Conservation (phyloP, 2,888 invertebrate species). For the Melanostoma scalare region DNA sequence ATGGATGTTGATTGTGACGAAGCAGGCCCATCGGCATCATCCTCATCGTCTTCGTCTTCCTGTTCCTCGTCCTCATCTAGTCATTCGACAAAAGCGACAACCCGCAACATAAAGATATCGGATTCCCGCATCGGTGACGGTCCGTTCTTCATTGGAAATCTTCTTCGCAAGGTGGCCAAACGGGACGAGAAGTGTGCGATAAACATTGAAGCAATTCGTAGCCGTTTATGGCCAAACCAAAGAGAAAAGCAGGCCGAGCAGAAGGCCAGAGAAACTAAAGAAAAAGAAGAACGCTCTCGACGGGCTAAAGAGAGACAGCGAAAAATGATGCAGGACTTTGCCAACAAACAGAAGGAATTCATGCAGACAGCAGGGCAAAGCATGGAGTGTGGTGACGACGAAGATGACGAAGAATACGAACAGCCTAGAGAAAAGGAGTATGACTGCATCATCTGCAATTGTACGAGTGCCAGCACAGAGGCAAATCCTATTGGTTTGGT, state of each 20-base stretch:
- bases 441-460: slow-evolving; percentile 98
- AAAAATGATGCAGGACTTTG: slow-evolving; percentile 96
- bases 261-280: slow-evolving; percentile 85
- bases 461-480: slow-evolving; percentile 92
- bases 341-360: slow-evolving; percentile 94
- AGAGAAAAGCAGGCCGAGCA: slow-evolving; percentile 91
- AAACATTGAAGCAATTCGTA: slow-evolving; percentile 87
- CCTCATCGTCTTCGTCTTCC: slow-evolving; percentile 53
- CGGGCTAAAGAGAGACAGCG: slow-evolving; percentile 94
- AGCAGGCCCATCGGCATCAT: slow-evolving; percentile 78
- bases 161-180: slow-evolving; percentile 89
- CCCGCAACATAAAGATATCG: slow-evolving; percentile 79
- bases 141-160: slow-evolving; percentile 91
- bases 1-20: slow-evolving; percentile 81
- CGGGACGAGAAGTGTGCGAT: slow-evolving; percentile 88
- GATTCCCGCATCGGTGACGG: slow-evolving; percentile 89
- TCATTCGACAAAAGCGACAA: slow-evolving; percentile 64
- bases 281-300: slow-evolving; percentile 91
- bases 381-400: slow-evolving; percentile 83
- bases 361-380: slow-evolving; percentile 90
- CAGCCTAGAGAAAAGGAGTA: slow-evolving; percentile 88
- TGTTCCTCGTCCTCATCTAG: slow-evolving; percentile 59
- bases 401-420: slow-evolving; percentile 84
- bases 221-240: slow-evolving; percentile 91
- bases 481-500: slow-evolving; percentile 94